Base-by-base conservation (phyloP, 2,888 invertebrate genomes). In the Drosophila fulvimacula region DNA sequence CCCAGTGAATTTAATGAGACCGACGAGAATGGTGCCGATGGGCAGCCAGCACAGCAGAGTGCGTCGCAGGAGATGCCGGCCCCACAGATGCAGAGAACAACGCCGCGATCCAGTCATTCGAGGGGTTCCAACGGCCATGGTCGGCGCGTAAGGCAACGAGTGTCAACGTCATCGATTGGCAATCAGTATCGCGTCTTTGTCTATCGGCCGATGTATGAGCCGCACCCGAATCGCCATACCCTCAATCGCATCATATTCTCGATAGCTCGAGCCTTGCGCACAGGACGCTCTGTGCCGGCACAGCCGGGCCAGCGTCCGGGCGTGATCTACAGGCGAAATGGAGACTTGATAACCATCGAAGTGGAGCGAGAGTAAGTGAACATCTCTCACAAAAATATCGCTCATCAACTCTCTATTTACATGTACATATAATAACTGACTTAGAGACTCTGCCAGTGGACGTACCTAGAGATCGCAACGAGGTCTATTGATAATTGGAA, bases 1-100 rank as follows among this genome's bases (percentile, higher is more conserved):
- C 72, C 72, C 39, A 10, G 0, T 10, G 72, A 73, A 30, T 66
- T 70, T 7, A 65, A 69, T 17, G 70, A 56, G 19, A 2, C 0
- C 13, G 1, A 2, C n/a, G 11, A 0, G 3, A 15, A 7, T 4
- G 17, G 1, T 3, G 6, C 0, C 10, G 11, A 13, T 3, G 1
- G 21, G n/a, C 6, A 3, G 2, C 11, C 0, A 13, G n/a, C 6
- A 0, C 2, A 0, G 2, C 21, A 17, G 5, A 17, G 15, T 49
- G 13, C 7, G 6, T 34, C 3, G 1, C 34, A n/a, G 19, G 34
- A 42, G 6, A 4, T 6, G 32, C 3, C 19, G 15, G 0, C 3
- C 0, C 0, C 6, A 11, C 21, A 21, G 3, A 0, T 19, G 15
- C 27, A 24, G 5, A 21, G 55, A 1, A 3, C 27, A 19, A 3